Base-by-base conservation (phyloP, 2,797 vertebrate genomes). In the Pipistrellus nathusii region DNA sequence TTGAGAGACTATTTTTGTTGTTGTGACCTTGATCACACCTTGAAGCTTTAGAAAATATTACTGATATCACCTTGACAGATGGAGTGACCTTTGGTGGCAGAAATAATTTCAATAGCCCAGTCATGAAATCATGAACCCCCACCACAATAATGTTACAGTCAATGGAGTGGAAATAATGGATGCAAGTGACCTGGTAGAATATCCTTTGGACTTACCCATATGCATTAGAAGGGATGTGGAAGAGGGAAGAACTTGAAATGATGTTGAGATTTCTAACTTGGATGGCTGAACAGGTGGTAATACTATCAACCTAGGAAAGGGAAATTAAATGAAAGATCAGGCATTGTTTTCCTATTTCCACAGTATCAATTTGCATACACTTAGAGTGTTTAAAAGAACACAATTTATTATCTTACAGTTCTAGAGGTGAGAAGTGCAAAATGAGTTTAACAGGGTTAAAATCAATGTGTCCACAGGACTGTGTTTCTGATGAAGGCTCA, bases 1-100 rank as follows among this genome's bases (percentile, higher is more conserved):
- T 41, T 23, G 3, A 85, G 44, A 59, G 3, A 5, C 3, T 71
- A 10, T 51, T 75, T 88, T 81, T 86, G 4, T 77, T 87, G 6
- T 76, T 77, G 30, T 77, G 80, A 95, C 30, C 21, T 78, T 4
- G 55, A 44, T 84, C 23, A 90, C 7, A 84, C 69, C 66, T 94
- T 51, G 48, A 8, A 85, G 13, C 30, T 77, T 85, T 35, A 82
- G 44, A 72, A 94, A 95, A 88, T 57, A 81, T 57, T 66, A 76
- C 12, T 78, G 48, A 48, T 48, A 82, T 46, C 53, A 85, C 14
- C 7, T 86, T 93, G 72, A 78, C 32, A 88, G 76, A 62, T 76
- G 30, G 27, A 51, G 25, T 69, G 35, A 90, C 27, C 35, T 87
- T 48, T 89, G 32, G 72, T 76, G 32, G 17, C 23, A 77, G 68